Percentiles rank a stretch among this genome's conserved stretches.
Conservation (phyloP, 2,113 vertebrate species). For the Gobio gobio region DNA sequence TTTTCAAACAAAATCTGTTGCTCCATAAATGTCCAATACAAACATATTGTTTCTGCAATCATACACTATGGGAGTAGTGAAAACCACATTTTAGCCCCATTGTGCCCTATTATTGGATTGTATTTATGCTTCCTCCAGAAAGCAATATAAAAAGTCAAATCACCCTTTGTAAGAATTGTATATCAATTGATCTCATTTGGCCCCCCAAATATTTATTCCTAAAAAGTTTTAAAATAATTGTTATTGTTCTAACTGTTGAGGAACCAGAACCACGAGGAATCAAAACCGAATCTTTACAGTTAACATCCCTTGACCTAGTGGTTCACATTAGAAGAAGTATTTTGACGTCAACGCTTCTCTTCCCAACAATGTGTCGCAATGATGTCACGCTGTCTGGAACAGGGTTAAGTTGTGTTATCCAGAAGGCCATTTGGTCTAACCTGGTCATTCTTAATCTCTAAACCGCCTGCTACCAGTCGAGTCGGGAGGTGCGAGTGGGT, state of each 20-base stretch:
- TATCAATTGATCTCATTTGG: not conserved
- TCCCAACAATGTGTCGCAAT: not conserved
- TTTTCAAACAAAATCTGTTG: too few species aligned
- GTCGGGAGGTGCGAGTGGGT: constrained; percentile 34
- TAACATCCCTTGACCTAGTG: not conserved
- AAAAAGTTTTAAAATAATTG: not conserved
- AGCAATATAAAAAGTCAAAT: not conserved
- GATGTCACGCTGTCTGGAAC: constrained; percentile 1
- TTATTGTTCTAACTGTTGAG: not conserved
- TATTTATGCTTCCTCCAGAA: not conserved
- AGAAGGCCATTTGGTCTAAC: constrained; percentile 9
- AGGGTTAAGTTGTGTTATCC: constrained; percentile 2
- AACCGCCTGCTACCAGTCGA: constrained; percentile 12
- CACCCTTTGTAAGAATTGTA: not conserved
- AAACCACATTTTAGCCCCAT: too few species aligned
- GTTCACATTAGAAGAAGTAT: not conserved
- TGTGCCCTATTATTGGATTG: not conserved
- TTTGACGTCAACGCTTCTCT: not conserved
- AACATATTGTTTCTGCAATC: too few species aligned
- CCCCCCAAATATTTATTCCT: not conserved
- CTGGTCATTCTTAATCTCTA: not conserved
- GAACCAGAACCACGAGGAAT: not conserved
- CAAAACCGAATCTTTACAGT: not conserved
- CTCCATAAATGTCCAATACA: too few species aligned
- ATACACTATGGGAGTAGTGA: too few species aligned